phyloP scores from a whole-genome alignment of 2,888 invertebrate species.

The Barypeithes pellucidus region DNA sequence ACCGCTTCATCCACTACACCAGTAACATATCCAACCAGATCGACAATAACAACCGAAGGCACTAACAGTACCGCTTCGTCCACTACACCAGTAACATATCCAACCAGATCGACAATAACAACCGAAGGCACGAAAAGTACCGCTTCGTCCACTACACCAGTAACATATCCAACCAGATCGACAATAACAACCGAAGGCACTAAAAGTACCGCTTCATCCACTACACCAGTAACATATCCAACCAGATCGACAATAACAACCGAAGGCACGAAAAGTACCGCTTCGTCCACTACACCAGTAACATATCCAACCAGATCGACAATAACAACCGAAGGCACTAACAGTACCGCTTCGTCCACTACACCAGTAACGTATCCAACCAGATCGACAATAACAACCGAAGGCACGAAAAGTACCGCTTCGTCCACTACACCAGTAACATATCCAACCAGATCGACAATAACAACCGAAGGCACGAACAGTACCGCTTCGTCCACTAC shows the following conservation, averaged over 20 bases:
- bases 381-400: not conserved
- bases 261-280: no score
- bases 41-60: not conserved
- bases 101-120: not conserved
- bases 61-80: no score
- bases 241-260: not conserved
- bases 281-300: not conserved
- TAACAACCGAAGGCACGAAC: not conserved
- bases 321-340: not conserved
- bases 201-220: not conserved
- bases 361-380: not conserved
- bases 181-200: not conserved
- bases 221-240: not conserved
- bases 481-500: not conserved
- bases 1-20: not conserved
- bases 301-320: not conserved
- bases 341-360: not conserved
- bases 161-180: not conserved
- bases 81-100: not conserved
- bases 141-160: no score
- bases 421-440: no score
- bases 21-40: not conserved
- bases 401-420: not conserved
- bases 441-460: not conserved
- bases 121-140: no score